phyloP scores from a whole-genome alignment of 2,113 vertebrate genomes.

The Shinisaurus crocodilurus region DNA sequence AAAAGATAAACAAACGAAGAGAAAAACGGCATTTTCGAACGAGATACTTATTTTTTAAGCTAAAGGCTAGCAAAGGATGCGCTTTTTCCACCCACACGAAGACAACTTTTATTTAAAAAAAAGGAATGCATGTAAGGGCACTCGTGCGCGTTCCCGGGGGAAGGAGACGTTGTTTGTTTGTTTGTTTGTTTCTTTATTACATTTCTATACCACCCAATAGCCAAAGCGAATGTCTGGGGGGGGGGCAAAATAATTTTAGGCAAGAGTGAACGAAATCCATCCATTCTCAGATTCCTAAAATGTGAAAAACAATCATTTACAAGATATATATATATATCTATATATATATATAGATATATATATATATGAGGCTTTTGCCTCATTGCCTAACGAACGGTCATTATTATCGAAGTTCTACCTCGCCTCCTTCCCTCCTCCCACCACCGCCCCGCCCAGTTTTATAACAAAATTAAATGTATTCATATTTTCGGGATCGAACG shows the following conservation, averaged over 20 bases:
- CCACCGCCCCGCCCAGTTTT: not conserved
- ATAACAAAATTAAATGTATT: not conserved
- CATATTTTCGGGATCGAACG: not conserved
- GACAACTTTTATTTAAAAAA: too few relatives aligned
- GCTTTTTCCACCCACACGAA: too few relatives aligned
- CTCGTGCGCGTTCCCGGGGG: too few relatives aligned
- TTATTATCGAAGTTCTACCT: not conserved
- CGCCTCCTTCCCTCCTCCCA: not conserved
- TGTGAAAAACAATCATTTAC: not conserved
- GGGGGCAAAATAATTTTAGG: not conserved
- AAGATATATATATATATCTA: not conserved
- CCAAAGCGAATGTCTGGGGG: too few relatives aligned
- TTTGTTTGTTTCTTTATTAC: too few relatives aligned
- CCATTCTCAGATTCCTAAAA: not conserved
- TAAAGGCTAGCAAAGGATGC: not conserved
- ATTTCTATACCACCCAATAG: too few relatives aligned
- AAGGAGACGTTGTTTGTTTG: not conserved
- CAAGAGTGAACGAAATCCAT: not conserved
- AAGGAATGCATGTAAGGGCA: too few relatives aligned
- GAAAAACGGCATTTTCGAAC: not conserved
- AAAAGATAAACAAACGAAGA: not conserved
- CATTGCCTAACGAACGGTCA: not conserved
- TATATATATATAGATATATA: not conserved
- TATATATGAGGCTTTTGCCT: not conserved
- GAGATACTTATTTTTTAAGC: not conserved